Conservation (phyloP, 1,140 invertebrate genomes). For the Cydia fagiglandana region DNA sequence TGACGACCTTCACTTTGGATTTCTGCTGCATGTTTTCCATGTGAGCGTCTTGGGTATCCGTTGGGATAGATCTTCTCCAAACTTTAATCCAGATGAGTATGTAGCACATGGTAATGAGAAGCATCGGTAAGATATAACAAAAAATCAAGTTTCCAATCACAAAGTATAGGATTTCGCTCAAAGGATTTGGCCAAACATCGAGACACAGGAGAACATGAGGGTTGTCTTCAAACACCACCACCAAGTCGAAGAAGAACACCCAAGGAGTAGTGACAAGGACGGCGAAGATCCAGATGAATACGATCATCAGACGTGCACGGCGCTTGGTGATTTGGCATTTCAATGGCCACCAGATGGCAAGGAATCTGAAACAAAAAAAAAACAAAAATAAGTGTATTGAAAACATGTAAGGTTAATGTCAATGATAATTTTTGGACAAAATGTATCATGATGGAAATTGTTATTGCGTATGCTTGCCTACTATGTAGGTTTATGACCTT, state of each 20-base stretch:
- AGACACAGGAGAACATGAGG: conserved; percentile 87
- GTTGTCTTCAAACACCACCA: conserved; percentile 85
- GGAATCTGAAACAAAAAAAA: conserved; percentile 88
- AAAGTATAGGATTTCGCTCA: conserved; percentile 91
- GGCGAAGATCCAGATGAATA: conserved; percentile 95
- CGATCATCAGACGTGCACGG: conserved; percentile 90
- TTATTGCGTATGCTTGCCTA: too few relatives aligned
- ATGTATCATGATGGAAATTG: too few relatives aligned
- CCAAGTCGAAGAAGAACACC: conserved; percentile 93
- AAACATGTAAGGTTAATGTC: not conserved
- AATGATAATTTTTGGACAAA: too few relatives aligned
- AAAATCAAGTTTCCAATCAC: conserved; percentile 92
- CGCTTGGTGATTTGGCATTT: conserved; percentile 94
- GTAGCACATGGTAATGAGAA: conserved; percentile 95
- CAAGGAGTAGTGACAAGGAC: conserved; percentile 91
- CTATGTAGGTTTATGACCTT: too few relatives aligned
- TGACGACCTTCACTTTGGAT: conserved; percentile 96
- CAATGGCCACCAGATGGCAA: conserved; percentile 96
- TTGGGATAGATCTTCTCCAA: conserved; percentile 91
- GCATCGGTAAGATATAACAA: conserved; percentile 96
- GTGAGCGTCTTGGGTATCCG: conserved; percentile 93
- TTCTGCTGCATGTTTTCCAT: conserved; percentile 95
- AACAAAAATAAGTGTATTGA: not conserved
- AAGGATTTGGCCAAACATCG: conserved; percentile 90
- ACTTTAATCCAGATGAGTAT: conserved; percentile 96